Base-by-base conservation (phyloP, 2,888 invertebrate genomes). In the Holacanthella duospinosa region DNA sequence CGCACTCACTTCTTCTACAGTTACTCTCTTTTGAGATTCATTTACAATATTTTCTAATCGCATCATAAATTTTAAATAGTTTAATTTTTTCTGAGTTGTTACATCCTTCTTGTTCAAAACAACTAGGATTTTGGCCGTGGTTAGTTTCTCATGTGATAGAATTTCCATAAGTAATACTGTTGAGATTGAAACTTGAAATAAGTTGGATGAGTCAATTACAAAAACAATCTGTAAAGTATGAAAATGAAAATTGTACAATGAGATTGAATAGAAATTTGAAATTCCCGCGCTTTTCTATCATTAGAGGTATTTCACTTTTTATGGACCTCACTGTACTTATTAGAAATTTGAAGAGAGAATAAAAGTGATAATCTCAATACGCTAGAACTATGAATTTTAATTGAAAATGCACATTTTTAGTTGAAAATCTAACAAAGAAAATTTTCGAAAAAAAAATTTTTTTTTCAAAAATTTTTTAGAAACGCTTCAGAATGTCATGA, bases 111-210 rank as follows among this genome's bases (percentile, higher is more conserved):
- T 91, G 19, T 86, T 84, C 12, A 91, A 77, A 0, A 89, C 85
- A 62, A 90, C 75, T 25, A 88, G 80, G 68, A 86, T 81, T 85
- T 86, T 64, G 19, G 66, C 62, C 21, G 67, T 64, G 2, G 67
- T 55, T 1, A 72, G 63, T 62, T 71, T 70, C 57, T 89, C 89
- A 73, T 90, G 85, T 0, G 87, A 85, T 26, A 90, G 75, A 54
- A 89, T 80, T 0, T 88, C 86, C 75, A 89, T 90, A 0, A 91
- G 78, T 44, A 89, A 79, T 0, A 90, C 88, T 26, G 88, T 88
- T 19, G 89, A 88, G 1, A 88, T 88, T 1, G 89, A 88, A 74
- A 90, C 89, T 78, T 89, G 89, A 73, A 90, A 90, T 48, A 90
- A 79, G 78, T 90, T 89, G 16, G 89, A 88, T 0, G 88, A 85